Evolutionary conservation across 2,888 invertebrate species (phyloP), one percentile per base, ranked within the genome.

Genomic region (Amblyteles armatorius): DNA sequence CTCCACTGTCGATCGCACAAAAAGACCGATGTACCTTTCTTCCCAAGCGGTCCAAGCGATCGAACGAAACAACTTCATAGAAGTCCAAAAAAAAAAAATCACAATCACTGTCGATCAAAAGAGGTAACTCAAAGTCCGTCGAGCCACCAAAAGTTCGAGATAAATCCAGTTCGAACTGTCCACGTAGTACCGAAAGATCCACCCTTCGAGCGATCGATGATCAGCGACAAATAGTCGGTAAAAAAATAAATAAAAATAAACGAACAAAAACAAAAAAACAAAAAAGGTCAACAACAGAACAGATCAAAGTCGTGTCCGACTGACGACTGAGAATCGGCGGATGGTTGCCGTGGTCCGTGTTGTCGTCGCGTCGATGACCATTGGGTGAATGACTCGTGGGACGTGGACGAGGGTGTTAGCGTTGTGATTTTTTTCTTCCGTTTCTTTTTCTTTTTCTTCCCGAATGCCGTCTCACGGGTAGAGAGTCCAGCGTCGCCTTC

Each of bases 311-410:
- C 5, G 52, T 55, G 52, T 55, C 6, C 19, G 16, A 79, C 67
- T 11, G 77, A 81, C 57, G 80, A 80, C 80, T 80, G 67, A 85
- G 78, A 81, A 81, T 83, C 84, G 87, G 86, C 71, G 88, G 85
- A 83, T 87, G 89, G 88, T 44, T 33, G 33, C 50, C 29, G 73
- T 48, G 80, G 48, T 73, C 26, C 55, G 63, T 72, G 77, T 67
- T 89, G 90, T 89, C 90, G 90, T 89, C 90, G 89, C 91, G 89
- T 76, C 90, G 92, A 91, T 91, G 91, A 91, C 92, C 91, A 91
- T 91, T 91, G 91, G 92, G 92, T 92, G 92, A 92, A 92, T 92
- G 92, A 92, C 92, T 91, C 91, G 89, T 87, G 52, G 78, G 69
- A 82, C 82, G 73, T 79, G 86, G 88, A 89, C 88, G 90, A 91